A percentile compares a stretch with the other conserved stretches of the same genome.
phyloP scores from a whole-genome alignment of 2,113 vertebrate genomes.

The Cebus imitator region DNA sequence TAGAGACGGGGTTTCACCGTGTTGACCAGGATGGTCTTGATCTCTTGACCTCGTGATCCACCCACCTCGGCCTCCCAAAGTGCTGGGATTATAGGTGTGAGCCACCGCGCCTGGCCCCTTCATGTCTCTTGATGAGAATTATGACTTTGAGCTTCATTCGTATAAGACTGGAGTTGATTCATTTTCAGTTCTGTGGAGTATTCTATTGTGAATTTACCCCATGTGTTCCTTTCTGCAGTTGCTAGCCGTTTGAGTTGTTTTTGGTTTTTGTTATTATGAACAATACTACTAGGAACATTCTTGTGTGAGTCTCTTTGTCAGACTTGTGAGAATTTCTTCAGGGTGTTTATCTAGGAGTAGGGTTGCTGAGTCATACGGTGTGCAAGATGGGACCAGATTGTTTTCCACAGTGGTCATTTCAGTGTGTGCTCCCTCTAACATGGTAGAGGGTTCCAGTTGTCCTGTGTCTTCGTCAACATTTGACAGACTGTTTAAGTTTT shows the following conservation, averaged over 20 bases:
- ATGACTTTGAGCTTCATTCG: background rate
- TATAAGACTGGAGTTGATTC: background rate
- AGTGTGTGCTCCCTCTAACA: background rate
- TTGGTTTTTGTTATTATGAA: background rate
- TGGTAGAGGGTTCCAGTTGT: background rate
- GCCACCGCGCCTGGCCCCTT: background rate
- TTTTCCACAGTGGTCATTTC: background rate
- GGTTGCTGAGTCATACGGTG: background rate
- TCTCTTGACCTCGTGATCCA: too few relatives aligned
- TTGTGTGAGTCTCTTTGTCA: background rate
- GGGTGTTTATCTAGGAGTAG: background rate
- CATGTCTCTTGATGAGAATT: background rate
- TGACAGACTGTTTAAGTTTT: constrained; percentile 43
- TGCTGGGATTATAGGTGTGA: too few relatives aligned
- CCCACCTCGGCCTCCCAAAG: too few relatives aligned
- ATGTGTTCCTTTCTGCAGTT: background rate
- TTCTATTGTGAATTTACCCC: background rate
- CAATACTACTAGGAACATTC: background rate
- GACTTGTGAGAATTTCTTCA: background rate
- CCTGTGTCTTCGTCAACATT: background rate
- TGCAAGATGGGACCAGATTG: background rate
- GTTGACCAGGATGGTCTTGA: too few relatives aligned
- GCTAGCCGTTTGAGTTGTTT: background rate
- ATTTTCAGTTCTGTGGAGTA: background rate
- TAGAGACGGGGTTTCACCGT: too few relatives aligned